Conservation (phyloP, 2,113 vertebrate species). For the Tyto alba region DNA sequence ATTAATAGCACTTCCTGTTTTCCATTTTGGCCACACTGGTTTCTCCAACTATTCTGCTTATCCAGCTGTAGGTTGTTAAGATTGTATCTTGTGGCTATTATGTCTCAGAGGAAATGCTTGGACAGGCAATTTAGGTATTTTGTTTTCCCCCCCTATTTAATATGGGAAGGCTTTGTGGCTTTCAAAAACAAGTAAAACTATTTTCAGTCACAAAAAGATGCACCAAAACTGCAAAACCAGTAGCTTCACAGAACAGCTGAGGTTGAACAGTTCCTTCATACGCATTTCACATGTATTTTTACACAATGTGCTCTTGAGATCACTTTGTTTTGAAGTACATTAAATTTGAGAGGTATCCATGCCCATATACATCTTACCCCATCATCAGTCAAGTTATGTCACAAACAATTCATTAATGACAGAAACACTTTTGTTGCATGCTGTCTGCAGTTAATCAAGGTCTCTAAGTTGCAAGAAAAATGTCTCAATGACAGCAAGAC, state of each 20-base stretch:
- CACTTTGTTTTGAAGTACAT: neutral
- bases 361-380: neutral
- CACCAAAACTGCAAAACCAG: neutral
- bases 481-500: neutral
- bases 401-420: neutral
- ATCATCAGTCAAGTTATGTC: accelerated
- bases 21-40: neutral
- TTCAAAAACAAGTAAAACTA: neutral
- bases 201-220: neutral
- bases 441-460: neutral
- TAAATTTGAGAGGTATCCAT: neutral
- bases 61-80: slow-evolving; percentile 24
- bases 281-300: neutral
- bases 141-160: neutral
- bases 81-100: slow-evolving; percentile 15
- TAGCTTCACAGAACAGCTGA: neutral
- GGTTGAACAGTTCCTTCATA: neutral
- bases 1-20: slow-evolving; percentile 26
- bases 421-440: neutral
- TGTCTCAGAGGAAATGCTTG: slow-evolving; percentile 5
- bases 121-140: neutral
- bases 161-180: neutral
- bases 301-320: neutral
- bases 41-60: slow-evolving; percentile 25
- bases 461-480: neutral